A percentile compares a stretch with the other conserved stretches of the same genome.
Evolutionary conservation across 2,797 vertebrate genomes (phyloP).

Genomic region (Amphiprion clarkii): DNA sequence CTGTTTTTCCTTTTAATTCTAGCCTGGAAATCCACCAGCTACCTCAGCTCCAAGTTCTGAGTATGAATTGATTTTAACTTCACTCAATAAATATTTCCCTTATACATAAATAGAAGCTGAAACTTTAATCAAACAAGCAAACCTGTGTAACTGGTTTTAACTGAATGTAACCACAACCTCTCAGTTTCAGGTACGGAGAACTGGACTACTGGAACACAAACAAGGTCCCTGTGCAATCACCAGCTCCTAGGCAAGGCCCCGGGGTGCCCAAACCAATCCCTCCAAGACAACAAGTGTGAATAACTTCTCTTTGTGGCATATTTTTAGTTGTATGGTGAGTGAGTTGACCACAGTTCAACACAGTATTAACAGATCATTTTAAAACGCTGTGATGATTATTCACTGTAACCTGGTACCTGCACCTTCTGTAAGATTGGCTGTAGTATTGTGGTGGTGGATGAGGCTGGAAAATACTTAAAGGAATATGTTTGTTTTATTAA

Average conservation of each 20-base stretch:
- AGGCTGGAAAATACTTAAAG: slow-evolving; percentile 10
- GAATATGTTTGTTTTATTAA: slow-evolving; percentile 22
- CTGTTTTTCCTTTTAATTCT: slow-evolving; percentile 31
- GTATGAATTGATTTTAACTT: slow-evolving; percentile 56
- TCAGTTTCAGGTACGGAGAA: slow-evolving; percentile 75
- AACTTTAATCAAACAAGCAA: background rate
- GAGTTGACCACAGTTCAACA: background rate
- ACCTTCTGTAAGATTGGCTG: background rate
- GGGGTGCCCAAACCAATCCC: slow-evolving; percentile 82
- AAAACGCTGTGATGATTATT: slow-evolving; percentile 32
- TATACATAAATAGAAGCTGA: background rate
- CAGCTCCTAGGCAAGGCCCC: slow-evolving; percentile 75
- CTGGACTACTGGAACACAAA: slow-evolving; percentile 61
- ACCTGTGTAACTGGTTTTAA: slow-evolving; percentile 26
- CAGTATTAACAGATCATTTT: slow-evolving; percentile 16
- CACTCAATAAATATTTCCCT: background rate
- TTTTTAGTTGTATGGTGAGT: slow-evolving; percentile 8
- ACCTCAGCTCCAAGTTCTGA: slow-evolving; percentile 45
- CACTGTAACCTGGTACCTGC: background rate
- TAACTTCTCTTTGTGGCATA: background rate
- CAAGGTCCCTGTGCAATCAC: background rate
- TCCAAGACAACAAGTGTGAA: slow-evolving; percentile 16
- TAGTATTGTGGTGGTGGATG: background rate
- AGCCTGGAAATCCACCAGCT: slow-evolving; percentile 57
- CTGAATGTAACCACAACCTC: background rate